Conservation (phyloP, 2,113 vertebrate species). For the Helogale parvula region DNA sequence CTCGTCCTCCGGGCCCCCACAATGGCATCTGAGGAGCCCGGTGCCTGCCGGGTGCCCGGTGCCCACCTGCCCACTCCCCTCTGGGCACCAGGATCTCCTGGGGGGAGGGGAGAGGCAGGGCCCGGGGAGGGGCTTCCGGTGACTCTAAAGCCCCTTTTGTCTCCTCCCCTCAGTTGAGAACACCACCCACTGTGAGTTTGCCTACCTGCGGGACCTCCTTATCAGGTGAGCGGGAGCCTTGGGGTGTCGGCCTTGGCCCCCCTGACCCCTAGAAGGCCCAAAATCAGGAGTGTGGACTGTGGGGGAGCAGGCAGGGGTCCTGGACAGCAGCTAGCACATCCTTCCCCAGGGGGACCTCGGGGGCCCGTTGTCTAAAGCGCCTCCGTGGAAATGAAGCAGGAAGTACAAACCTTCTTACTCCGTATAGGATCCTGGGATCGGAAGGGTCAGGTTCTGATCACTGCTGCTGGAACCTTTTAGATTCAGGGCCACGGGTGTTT, state of each 20-base stretch:
- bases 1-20: neutral
- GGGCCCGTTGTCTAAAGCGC: neutral
- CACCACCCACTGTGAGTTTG: slow-evolving; percentile 97
- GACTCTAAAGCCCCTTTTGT: neutral
- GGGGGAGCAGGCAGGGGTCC: fast-evolving
- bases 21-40: fast-evolving
- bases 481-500: neutral
- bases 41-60: fast-evolving
- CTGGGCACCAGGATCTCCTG: neutral
- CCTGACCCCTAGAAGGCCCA: neutral
- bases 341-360: neutral
- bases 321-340: neutral
- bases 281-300: fast-evolving
- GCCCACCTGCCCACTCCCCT: neutral
- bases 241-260: neutral
- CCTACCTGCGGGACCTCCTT: slow-evolving; percentile 97
- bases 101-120: fast-evolving
- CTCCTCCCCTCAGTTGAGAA: slow-evolving; percentile 92
- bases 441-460: fast-evolving
- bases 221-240: slow-evolving; percentile 90
- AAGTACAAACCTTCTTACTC: neutral
- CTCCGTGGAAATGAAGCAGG: neutral
- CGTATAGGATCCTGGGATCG: neutral
- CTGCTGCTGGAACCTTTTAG: fast-evolving
- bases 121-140: fast-evolving